Conservation (phyloP, 2,797 vertebrate species). For the Lutjanus argentimaculatus region DNA sequence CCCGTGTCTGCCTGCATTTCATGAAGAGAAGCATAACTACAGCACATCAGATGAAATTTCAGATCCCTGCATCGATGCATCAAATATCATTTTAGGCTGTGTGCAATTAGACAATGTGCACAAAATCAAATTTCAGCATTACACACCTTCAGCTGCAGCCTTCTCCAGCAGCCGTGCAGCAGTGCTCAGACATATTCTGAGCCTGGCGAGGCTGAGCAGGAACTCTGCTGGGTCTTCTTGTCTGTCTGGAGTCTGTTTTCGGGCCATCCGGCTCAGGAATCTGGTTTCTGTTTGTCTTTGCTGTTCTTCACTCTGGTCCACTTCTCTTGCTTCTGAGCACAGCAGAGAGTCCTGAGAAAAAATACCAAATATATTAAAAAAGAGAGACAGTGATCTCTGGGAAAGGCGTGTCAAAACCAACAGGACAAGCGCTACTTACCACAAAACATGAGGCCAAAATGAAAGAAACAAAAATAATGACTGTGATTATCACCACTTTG, state of each 20-base stretch:
- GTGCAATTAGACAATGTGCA: no score
- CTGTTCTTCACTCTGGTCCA: slow-evolving; percentile 16
- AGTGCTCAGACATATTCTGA: slow-evolving; percentile 74
- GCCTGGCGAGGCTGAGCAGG: slow-evolving; percentile 76
- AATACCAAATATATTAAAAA: neutral
- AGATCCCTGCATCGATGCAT: neutral
- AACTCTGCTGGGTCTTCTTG: slow-evolving; percentile 79
- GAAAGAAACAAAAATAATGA: neutral
- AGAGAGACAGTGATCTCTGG: neutral
- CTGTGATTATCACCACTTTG: neutral
- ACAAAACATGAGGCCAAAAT: neutral
- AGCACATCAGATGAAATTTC: neutral
- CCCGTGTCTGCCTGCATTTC: slow-evolving; percentile 2
- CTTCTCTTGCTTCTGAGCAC: slow-evolving; percentile 48
- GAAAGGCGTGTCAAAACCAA: neutral
- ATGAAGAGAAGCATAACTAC: neutral
- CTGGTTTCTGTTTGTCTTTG: slow-evolving; percentile 38
- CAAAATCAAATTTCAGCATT: no score
- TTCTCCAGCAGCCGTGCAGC: slow-evolving; percentile 73
- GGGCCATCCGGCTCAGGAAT: slow-evolving; percentile 80
- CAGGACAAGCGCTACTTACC: neutral
- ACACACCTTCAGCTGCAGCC: slow-evolving; percentile 45
- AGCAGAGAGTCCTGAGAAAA: slow-evolving; percentile 77
- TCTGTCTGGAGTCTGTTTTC: slow-evolving; percentile 68
- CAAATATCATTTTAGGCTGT: neutral